Conservation (phyloP, 1,140 invertebrate species). For the honey bee (Apis mellifera) region Amel_HAv3.1 CM009940.2:523001-523500, state of each 20-base stretch:
- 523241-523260: background rate
- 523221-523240: background rate
- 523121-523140: background rate
- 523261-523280: background rate
- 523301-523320: background rate
- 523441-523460: background rate
- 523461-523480: background rate
- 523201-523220: background rate
- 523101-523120: too few relatives aligned
- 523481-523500: background rate
- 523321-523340: too few relatives aligned
- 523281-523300: background rate
- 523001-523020: background rate
- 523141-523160: background rate
- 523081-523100: too few relatives aligned
- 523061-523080: too few relatives aligned
- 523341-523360: background rate
- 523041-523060: background rate
- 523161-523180: background rate
- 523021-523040: background rate
- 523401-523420: slow-evolving; percentile 12
- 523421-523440: slow-evolving; percentile 17
- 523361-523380: background rate
- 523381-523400: background rate
- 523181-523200: background rate